These are phyloP conservation scores for Gallinago stenura DNA, from an alignment of 2,797 vertebrate genomes.

Conservation along the genomic window DNA sequence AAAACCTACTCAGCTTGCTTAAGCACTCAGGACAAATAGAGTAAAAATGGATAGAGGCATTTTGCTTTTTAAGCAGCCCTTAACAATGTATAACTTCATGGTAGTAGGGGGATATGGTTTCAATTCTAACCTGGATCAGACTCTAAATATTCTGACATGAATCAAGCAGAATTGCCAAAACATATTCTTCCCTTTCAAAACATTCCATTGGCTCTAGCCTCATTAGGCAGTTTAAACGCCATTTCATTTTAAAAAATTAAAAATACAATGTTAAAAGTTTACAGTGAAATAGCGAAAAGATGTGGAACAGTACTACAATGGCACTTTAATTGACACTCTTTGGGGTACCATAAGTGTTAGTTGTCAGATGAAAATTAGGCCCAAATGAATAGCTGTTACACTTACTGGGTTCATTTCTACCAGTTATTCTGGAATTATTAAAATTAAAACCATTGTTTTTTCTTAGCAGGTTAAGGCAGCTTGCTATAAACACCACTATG, in stretches of 20 bases:
- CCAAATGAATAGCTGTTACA: neutral
- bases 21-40: conserved; percentile 15
- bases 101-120: conserved; percentile 67
- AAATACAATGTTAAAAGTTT: conserved; percentile 28
- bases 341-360: neutral
- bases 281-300: neutral
- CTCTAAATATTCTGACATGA: conserved; percentile 60
- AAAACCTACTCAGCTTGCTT: conserved; percentile 25
- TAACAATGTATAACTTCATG: conserved; percentile 28
- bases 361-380: neutral
- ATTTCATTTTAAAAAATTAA: conserved; percentile 38
- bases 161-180: conserved; percentile 59
- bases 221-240: conserved; percentile 16
- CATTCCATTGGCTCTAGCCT: conserved; percentile 31
- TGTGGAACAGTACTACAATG: neutral
- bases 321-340: neutral
- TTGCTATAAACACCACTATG: neutral
- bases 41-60: conserved; percentile 35
- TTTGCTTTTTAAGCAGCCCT: conserved; percentile 61
- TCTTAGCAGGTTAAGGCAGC: neutral
- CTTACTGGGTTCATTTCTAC: neutral
- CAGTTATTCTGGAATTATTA: neutral
- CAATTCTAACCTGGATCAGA: conserved; percentile 72
- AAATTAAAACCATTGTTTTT: conserved; percentile 28
- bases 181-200: conserved; percentile 66